Evolutionary conservation across 2,113 vertebrate species (phyloP), one percentile per base, ranked within the genome.

Genomic region (Paradisaea rubra): DNA sequence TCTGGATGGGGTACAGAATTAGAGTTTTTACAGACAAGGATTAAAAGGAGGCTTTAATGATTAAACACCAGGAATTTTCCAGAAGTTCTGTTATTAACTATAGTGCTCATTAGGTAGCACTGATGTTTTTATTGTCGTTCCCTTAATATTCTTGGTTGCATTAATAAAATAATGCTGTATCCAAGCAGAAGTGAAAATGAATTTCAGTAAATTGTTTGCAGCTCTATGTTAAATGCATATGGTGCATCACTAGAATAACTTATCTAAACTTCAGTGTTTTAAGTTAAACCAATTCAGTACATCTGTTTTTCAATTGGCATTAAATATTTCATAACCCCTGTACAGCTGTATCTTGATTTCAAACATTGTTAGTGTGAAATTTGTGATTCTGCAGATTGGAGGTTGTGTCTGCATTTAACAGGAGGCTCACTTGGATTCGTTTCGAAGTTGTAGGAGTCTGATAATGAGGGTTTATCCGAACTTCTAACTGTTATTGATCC

Each of bases 381-480:
- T 24, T 6, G 15, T 85, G 53, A 50, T 69, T 90, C 33, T 68
- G 60, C 56, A 54, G 80, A 12, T 33, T 17, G 52, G 59, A 54
- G 53, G 37, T 35, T 71, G 33, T 59, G 56, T 47, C 53, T 64
- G 56, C 59, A 25, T 82, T 47, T 79, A 71, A 42, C 61, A 69
- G 61, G 31, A 42, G 21, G 11, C 30, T 5, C 3, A 11, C 18
- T 2, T 4, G 22, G 23, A 18, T 66, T 92, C 0, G 0, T 52
- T 91, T 66, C 45, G 15, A 69, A 61, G 53, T 50, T 87, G 63
- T 35, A 65, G 42, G 28, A 85, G 39, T 61, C 50, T 13, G 3
- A 47, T 92, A 53, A 65, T 18, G 66, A 86, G 39, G 39, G 11
- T 56, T 91, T 76, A 61, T 72, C 45, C 45, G 39, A 61, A 79